phyloP scores from a whole-genome alignment of 2,113 vertebrate species.

The Odocoileus hemionus region DNA sequence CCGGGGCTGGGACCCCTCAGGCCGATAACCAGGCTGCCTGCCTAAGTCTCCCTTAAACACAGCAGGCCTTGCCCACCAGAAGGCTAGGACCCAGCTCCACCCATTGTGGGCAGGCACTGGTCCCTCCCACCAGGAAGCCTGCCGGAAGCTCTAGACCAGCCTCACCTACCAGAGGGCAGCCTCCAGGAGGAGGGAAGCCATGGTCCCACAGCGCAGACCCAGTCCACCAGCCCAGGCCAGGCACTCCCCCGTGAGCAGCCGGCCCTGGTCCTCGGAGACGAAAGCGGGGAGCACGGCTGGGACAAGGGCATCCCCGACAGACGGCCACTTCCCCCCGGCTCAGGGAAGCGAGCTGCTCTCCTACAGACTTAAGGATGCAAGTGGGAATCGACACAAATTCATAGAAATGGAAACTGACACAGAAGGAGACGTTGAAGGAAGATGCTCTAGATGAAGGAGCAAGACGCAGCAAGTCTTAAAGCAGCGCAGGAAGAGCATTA shows the following conservation, averaged over 20 bases:
- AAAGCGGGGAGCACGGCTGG: background rate
- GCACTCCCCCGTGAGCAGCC: fast-evolving
- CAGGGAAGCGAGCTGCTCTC: background rate
- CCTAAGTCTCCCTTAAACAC: background rate
- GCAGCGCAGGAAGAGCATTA: background rate
- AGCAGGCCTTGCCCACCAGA: background rate
- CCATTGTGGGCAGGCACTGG: background rate
- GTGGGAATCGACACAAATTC: background rate
- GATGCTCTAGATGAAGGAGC: background rate
- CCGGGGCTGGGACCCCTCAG: background rate
- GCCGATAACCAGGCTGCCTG: background rate
- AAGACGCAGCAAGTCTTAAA: background rate
- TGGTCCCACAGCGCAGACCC: fast-evolving
- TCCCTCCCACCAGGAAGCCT: background rate
- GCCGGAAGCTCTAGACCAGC: background rate
- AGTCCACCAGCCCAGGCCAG: background rate
- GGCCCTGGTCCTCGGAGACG: background rate
- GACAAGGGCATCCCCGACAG: background rate
- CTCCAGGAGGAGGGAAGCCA: background rate
- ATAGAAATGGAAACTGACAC: background rate
- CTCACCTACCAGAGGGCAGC: background rate
- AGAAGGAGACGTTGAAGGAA: fast-evolving
- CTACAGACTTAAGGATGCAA: fast-evolving
- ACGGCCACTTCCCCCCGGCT: background rate
- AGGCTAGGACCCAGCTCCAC: background rate